Evolutionary conservation across 2,113 vertebrate genomes (phyloP).

Genomic region (human (Homo sapiens)): DNA sequence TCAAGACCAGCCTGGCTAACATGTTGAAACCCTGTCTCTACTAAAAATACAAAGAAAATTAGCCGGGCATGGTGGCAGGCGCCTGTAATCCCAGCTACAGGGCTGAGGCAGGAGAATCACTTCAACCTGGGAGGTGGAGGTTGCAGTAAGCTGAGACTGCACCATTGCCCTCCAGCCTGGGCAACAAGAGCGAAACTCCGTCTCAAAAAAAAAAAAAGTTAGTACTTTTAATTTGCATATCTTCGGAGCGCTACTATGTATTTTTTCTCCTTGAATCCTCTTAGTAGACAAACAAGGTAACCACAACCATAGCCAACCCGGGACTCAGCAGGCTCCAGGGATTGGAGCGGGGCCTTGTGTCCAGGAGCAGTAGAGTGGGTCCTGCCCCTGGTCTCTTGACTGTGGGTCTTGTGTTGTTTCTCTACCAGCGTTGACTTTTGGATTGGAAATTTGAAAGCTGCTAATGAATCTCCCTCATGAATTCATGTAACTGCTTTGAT

Average conservation of each 20-base stretch:
- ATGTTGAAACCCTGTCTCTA: too few relatives aligned
- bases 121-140: too few relatives aligned
- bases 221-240: neutral
- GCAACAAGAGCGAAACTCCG: too few relatives aligned
- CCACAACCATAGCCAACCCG: neutral
- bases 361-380: neutral
- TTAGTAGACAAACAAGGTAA: neutral
- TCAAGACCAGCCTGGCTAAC: too few relatives aligned
- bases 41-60: too few relatives aligned
- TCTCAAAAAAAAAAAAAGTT: too few relatives aligned
- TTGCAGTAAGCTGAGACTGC: too few relatives aligned
- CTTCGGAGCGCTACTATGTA: neutral
- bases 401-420: neutral
- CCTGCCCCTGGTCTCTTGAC: neutral
- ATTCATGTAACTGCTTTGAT: neutral
- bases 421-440: neutral
- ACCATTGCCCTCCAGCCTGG: too few relatives aligned
- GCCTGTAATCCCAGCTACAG: too few relatives aligned
- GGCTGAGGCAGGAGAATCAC: too few relatives aligned
- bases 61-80: too few relatives aligned
- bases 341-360: neutral
- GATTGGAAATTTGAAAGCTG: conserved; percentile 7
- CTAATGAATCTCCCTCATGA: neutral
- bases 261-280: conserved; percentile 13
- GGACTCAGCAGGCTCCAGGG: neutral